Base-by-base conservation (phyloP, 2,888 invertebrate species). In the Tanytarsus gracilentus region DNA sequence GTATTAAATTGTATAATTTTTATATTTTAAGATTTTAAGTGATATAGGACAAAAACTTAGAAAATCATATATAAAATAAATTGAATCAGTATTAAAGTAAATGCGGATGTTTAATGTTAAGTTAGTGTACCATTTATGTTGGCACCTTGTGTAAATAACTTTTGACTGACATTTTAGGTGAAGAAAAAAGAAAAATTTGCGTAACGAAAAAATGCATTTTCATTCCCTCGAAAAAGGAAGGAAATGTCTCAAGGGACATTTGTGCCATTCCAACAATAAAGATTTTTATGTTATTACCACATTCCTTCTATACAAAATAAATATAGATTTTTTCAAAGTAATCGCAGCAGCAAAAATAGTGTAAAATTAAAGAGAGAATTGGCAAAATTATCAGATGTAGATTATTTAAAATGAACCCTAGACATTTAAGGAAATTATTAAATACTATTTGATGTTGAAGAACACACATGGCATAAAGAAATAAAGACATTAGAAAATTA, bases 261-360 rank as follows among this genome's bases (percentile, higher is more conserved):
- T 44, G 44, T 44, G 44, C 44, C 44, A 44, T 44, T 44, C 44
- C 44, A 44, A 33, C 33, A 5, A 33, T 33, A 11, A 3, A 33
- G 9, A 33, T 33, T 2, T 33, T 4, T 29, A 9, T 29, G n/a
- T 11, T 33, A 4, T 33, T 33, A 11, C 29, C 9, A 29, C 29
- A 29, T n/a, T n/a, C n/a, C n/a, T 33, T 5, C n/a, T 33, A 33
- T 11, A 33, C n/a, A 33, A n/a, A 33, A 33, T 33, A n/a, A 33
- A 33, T 11, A 33, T 11, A 33, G 33, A 33, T n/a, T 11, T 33
- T 33, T 5, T 33, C n/a, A 33, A 33, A 33, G n/a, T n/a, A 33
- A 33, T 11, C 9, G n/a, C 33, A 33, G n/a, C n/a, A 33, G 9
- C 33, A 11, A 33, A 11, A 33, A 3, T 33, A 11, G n/a, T 11